Conservation (phyloP, 2,797 vertebrate species). For the Sebastes itinus region DNA sequence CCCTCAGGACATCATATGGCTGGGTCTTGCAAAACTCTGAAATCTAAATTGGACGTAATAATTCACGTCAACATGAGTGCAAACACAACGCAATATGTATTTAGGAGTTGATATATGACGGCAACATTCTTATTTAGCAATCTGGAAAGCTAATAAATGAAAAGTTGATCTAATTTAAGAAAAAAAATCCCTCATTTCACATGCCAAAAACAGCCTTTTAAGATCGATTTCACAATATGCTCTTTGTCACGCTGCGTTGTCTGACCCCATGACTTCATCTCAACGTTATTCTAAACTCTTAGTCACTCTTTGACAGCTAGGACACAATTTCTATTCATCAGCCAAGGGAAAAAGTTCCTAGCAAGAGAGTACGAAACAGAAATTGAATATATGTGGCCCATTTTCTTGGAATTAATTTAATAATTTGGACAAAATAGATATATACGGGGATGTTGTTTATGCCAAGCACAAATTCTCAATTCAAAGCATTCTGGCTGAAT, state of each 20-base stretch:
- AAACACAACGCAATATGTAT: slow-evolving; percentile 51
- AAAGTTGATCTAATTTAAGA: slow-evolving; percentile 55
- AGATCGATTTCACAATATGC: slow-evolving; percentile 55
- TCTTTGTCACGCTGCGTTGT: slow-evolving; percentile 47
- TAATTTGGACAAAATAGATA: slow-evolving; percentile 4
- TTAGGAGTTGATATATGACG: slow-evolving; percentile 53
- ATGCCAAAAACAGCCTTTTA: slow-evolving; percentile 59
- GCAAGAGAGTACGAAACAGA: slow-evolving; percentile 29
- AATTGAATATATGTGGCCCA: slow-evolving; percentile 34
- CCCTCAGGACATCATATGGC: slow-evolving; percentile 41
- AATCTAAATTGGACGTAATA: slow-evolving; percentile 53
- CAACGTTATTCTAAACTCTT: slow-evolving; percentile 63
- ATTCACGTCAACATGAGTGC: slow-evolving; percentile 48
- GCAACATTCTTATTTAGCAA: slow-evolving; percentile 56
- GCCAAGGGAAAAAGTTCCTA: slow-evolving; percentile 28
- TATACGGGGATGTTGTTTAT: not conserved
- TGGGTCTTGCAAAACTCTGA: slow-evolving; percentile 44
- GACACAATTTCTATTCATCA: slow-evolving; percentile 43
- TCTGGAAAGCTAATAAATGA: slow-evolving; percentile 51
- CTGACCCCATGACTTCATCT: slow-evolving; percentile 62
- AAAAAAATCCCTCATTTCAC: slow-evolving; percentile 34
- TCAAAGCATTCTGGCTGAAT: not conserved
- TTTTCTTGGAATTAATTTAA: slow-evolving; percentile 20
- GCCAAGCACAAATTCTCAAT: not conserved
- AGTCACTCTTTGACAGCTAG: slow-evolving; percentile 49